Base-by-base conservation (phyloP, 2,888 invertebrate genomes). In the Cheilosia vulpina region DNA sequence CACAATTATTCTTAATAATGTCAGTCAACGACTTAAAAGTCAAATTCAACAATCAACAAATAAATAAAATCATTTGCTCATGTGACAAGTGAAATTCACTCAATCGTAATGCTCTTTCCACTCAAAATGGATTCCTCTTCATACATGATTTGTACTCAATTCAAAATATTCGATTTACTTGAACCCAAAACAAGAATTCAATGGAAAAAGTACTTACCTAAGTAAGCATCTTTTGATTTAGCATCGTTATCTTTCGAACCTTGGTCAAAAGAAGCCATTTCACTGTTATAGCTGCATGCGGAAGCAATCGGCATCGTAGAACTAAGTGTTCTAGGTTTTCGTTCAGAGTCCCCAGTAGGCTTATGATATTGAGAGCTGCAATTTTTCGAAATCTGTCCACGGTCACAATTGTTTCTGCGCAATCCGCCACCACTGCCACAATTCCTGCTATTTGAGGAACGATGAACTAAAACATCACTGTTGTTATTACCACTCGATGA, bases 401-500 rank as follows among this genome's bases (percentile, higher is more conserved):
- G 60, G 9, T 82, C 72, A 34, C 41, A 63, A 21, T 79, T 73
- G 21, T 58, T 75, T 34, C 83, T 68, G 31, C 83, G 78, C 13
- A 60, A 34, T 11, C 66, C 72, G 4, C 68, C 63, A 15, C 69
- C 41, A 47, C 58, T 72, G 19, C 65, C 66, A 62, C 60, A 38
- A 63, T 62, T 72, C 47, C 62, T 66, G 50, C 38, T 83, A 41
- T 73, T 83, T 7, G 79, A 57, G 11, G 78, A 45, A 11, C 83
- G 78, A 47, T 79, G 73, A 52, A 68, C 63, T 68, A 68, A 27
- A 24, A 68, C 72, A 43, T 83, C 78, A 19, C 17, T 73, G 57
- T 78, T 83, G 43, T 50, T 75, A 31, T 66, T 83, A 38, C 78
- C 69, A 65, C 83, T 83, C 17, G 83, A 75, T 21, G 83, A 83